These are phyloP conservation scores for Megalops atlanticus DNA, from an alignment of 2,113 vertebrate genomes.

Conservation along the genomic window DNA sequence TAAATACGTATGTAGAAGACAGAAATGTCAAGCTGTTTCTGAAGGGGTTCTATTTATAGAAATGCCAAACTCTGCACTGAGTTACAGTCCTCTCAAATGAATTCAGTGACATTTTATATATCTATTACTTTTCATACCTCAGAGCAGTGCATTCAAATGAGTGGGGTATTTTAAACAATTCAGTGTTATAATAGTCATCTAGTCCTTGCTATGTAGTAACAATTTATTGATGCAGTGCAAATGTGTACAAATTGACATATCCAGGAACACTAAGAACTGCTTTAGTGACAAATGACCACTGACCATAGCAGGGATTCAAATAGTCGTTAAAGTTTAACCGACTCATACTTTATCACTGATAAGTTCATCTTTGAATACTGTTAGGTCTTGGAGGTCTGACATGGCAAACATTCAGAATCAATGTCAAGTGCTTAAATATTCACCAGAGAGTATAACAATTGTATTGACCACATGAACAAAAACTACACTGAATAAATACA, in stretches of 20 bases:
- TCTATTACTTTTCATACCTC: not conserved
- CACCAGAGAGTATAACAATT: conserved; percentile 18
- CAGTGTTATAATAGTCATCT: not conserved
- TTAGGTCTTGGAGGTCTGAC: not conserved
- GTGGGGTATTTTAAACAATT: not conserved
- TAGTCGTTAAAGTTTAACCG: not conserved
- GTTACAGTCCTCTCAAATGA: conserved; percentile 30
- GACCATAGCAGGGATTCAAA: not conserved
- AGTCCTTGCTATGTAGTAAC: not conserved
- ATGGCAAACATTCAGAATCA: conserved; percentile 34
- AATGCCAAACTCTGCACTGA: conserved; percentile 25
- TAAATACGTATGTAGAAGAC: not conserved
- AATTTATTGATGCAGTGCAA: too few species aligned
- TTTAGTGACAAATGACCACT: not conserved
- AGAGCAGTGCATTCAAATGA: not conserved
- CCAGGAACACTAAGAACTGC: not conserved
- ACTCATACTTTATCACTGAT: not conserved
- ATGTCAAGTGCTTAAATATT: not conserved
- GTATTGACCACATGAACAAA: not conserved
- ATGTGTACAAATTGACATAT: too few species aligned
- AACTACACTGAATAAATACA: conserved; percentile 5
- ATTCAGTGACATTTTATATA: conserved; percentile 7
- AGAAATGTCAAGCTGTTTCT: conserved; percentile 24
- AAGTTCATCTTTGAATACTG: not conserved
- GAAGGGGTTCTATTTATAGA: conserved; percentile 17